Evolutionary conservation across 2,888 invertebrate genomes (phyloP).

Genomic region (Papilio demoleus): DNA sequence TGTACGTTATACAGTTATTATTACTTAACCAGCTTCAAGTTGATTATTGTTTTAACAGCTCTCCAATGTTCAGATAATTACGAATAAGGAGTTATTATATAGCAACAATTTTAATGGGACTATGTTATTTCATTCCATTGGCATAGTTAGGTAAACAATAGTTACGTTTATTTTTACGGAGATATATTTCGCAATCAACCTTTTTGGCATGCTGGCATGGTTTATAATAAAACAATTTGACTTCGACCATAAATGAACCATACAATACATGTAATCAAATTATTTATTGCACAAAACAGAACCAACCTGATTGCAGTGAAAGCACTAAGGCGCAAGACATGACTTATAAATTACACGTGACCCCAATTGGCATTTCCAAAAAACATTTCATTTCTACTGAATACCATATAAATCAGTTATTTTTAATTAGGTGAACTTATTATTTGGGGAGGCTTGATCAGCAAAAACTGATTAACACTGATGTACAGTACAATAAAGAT

Average conservation of each 20-base stretch:
- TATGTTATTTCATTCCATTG: neutral
- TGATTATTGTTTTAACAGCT: constrained; percentile 17
- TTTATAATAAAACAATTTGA: constrained; percentile 30
- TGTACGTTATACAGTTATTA: constrained; percentile 27
- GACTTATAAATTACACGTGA: constrained; percentile 24
- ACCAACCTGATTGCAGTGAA: constrained; percentile 35
- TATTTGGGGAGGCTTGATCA: neutral
- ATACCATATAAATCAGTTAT: neutral
- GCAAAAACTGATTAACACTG: neutral
- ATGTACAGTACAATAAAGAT: too few species aligned
- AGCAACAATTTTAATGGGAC: neutral
- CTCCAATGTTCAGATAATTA: neutral
- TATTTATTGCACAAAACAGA: constrained; percentile 30
- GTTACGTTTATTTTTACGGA: too few species aligned
- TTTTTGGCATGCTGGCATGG: too few species aligned
- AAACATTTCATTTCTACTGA: neutral
- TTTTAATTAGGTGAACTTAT: neutral
- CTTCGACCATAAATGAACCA: constrained; percentile 31
- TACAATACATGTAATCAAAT: constrained; percentile 24
- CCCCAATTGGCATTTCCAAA: constrained; percentile 6
- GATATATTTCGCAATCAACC: too few species aligned
- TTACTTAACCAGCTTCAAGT: constrained; percentile 26
- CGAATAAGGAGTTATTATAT: neutral
- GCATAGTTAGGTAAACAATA: neutral
- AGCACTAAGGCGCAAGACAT: constrained; percentile 15